A percentile compares a stretch with the other conserved stretches of the same genome.
phyloP scores from a whole-genome alignment of 2,888 invertebrate genomes.

The Tortrix viridana region DNA sequence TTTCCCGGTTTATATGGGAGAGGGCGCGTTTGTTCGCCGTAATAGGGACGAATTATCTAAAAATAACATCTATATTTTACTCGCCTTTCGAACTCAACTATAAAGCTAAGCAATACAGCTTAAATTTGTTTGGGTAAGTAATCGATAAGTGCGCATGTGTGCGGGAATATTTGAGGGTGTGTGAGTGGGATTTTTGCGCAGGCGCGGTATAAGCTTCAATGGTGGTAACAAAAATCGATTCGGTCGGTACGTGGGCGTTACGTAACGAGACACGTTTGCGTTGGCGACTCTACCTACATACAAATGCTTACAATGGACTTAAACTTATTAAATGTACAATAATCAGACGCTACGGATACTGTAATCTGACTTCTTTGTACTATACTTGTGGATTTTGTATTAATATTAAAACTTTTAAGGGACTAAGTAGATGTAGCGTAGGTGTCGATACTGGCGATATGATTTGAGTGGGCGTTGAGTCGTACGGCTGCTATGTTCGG shows the following conservation, averaged over 20 bases:
- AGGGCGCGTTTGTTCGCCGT: conserved; percentile 75
- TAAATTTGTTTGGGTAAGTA: conserved; percentile 41
- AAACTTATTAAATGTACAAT: conserved; percentile 52
- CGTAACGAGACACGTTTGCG: conserved; percentile 73
- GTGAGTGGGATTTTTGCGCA: conserved; percentile 68
- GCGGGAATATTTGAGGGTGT: conserved; percentile 52
- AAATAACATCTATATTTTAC: conserved; percentile 62
- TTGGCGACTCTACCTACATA: conserved; percentile 55
- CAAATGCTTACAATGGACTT: conserved; percentile 59
- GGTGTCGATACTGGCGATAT: neutral
- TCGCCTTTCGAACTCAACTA: conserved; percentile 40
- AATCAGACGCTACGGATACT: neutral
- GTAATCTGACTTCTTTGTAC: neutral
- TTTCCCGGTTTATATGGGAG: conserved; percentile 78
- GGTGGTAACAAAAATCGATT: conserved; percentile 80
- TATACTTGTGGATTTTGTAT: neutral
- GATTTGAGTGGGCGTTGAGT: neutral
- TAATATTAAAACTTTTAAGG: neutral
- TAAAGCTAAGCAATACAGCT: conserved; percentile 40
- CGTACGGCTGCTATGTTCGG: neutral
- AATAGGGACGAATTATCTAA: conserved; percentile 78
- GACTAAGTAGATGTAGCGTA: neutral
- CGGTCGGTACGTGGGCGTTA: conserved; percentile 77
- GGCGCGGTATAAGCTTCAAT: conserved; percentile 59
- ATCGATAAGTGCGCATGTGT: conserved; percentile 54